Evolutionary conservation across 2,113 vertebrate species (phyloP).

Genomic region (Redunca redunca): DNA sequence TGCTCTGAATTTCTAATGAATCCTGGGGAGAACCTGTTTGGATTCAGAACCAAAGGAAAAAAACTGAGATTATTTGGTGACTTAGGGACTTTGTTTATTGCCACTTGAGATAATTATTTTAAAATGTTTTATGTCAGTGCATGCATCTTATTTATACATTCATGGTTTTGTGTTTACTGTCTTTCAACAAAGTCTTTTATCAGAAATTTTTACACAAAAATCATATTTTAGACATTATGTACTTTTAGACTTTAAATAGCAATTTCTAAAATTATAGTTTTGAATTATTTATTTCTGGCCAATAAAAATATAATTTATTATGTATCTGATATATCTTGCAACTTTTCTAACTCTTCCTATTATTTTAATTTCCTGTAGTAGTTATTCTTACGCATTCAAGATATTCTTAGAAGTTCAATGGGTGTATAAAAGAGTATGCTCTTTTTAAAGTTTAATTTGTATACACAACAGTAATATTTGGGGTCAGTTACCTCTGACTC

Average conservation of each 20-base stretch:
- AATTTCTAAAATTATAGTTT: neutral
- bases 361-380: neutral
- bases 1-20: neutral
- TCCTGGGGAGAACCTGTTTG: neutral
- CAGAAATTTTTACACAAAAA: neutral
- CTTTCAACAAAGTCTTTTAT: neutral
- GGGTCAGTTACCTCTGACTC: neutral
- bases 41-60: neutral
- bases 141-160: neutral
- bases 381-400: neutral
- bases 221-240: neutral
- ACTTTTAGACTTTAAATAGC: neutral
- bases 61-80: neutral
- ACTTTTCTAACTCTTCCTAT: neutral
- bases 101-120: neutral
- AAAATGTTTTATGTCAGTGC: neutral
- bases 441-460: neutral
- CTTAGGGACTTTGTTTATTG: neutral
- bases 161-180: neutral
- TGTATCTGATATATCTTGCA: neutral
- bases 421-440: neutral
- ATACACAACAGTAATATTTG: neutral
- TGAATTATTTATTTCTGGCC: neutral
- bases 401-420: neutral
- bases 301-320: neutral